These are phyloP conservation scores for Oriolus oriolus DNA, from an alignment of 2,113 vertebrate species.

Conservation along the genomic window DNA sequence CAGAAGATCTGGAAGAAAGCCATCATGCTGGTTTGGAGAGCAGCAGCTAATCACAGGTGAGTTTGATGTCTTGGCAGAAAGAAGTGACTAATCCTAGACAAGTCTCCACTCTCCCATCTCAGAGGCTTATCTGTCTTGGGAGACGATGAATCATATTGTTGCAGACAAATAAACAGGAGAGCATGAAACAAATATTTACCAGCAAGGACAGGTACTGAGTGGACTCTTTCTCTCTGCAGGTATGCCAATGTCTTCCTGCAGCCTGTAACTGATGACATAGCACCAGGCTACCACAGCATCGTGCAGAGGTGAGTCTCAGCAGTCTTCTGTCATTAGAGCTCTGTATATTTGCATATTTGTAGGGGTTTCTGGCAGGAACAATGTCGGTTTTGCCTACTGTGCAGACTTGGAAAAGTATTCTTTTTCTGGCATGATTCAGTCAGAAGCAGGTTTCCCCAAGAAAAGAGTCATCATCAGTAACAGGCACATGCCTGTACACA, in stretches of 20 bases:
- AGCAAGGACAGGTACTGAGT: background rate
- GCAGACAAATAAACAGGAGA: background rate
- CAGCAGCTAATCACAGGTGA: conserved; percentile 97
- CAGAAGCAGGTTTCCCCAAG: background rate
- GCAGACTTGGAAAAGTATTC: background rate
- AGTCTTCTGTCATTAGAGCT: background rate
- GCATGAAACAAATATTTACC: background rate
- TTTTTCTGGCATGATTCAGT: background rate
- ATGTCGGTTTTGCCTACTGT: background rate
- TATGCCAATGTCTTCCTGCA: conserved; percentile 98
- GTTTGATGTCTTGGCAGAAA: conserved; percentile 19
- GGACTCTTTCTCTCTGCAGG: conserved; percentile 66
- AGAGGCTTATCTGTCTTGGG: background rate
- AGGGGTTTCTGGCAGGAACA: background rate
- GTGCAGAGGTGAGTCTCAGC: conserved; percentile 86
- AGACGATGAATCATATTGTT: background rate
- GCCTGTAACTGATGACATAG: conserved; percentile 97
- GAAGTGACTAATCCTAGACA: background rate
- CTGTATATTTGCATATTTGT: background rate
- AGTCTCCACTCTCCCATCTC: background rate
- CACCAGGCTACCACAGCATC: conserved; percentile 97
- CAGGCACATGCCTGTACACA: background rate
- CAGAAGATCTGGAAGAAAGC: conserved; percentile 99
- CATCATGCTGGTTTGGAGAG: conserved; percentile 99
- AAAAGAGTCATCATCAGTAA: background rate